A percentile compares a stretch with the other conserved stretches of the same genome.
phyloP scores from a whole-genome alignment of 2,888 invertebrate genomes.

The Scaptomyza tumidula region DNA sequence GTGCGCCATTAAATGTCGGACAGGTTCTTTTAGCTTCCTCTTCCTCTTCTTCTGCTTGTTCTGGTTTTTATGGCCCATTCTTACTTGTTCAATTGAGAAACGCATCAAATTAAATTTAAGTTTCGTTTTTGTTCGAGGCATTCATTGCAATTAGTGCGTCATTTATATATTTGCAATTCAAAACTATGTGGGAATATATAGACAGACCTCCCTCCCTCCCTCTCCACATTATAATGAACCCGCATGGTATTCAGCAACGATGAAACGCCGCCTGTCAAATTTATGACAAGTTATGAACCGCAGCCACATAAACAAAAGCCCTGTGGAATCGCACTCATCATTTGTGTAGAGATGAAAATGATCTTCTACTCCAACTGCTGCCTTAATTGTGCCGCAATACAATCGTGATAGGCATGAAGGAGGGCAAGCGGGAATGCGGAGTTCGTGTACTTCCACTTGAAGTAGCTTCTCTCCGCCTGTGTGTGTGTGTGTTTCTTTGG shows the following conservation, averaged over 20 bases:
- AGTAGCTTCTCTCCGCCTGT: neutral
- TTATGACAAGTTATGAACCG: conserved; percentile 79
- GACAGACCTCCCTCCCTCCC: neutral
- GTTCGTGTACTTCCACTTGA: conserved; percentile 4
- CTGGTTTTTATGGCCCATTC: conserved; percentile 55
- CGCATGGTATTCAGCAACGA: conserved; percentile 46
- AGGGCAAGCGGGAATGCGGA: neutral
- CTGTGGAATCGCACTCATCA: conserved; percentile 49
- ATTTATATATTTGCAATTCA: conserved; percentile 74
- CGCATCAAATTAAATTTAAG: conserved; percentile 48
- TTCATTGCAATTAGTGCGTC: conserved; percentile 74
- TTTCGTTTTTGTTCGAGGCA: conserved; percentile 29
- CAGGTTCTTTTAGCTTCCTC: conserved; percentile 38
- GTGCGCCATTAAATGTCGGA: conserved; percentile 56
- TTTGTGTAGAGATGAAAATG: conserved; percentile 48
- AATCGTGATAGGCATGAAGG: neutral
- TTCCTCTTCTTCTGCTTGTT: conserved; percentile 9
- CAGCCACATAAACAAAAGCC: conserved; percentile 70
- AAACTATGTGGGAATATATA: conserved; percentile 67
- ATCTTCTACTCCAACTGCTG: conserved; percentile 34
- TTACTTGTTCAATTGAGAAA: conserved; percentile 57
- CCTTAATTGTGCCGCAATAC: conserved; percentile 51
- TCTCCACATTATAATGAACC: conserved; percentile 55
- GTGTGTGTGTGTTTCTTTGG: conserved; percentile 37
- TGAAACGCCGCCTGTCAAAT: conserved; percentile 66